Evolutionary conservation across 2,888 invertebrate species (phyloP), one percentile per base, ranked within the genome.

Genomic region (Pristionchus maxplancki): DNA sequence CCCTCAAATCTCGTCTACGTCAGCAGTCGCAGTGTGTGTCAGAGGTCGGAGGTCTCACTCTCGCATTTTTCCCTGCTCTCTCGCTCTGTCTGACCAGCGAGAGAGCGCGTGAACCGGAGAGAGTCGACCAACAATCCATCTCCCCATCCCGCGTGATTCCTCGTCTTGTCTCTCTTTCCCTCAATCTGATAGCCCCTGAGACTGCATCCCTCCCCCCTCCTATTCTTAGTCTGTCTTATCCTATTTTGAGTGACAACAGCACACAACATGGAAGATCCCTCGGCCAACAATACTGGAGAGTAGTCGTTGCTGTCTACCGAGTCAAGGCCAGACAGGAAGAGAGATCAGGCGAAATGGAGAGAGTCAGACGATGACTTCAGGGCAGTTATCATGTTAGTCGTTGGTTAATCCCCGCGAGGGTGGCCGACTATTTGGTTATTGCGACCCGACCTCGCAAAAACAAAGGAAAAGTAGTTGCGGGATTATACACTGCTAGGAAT

Each of bases 181-280:
- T 37, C 37, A 71, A 71, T 71, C 71, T 24, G 71, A 78, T 48
- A 48, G 78, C 78, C 78, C 78, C 78, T 78, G 78, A 44, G 78
- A 28, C 44, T 20, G 37, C 40, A 17, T 17, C 58, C n/a, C 58
- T 58, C n/a, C n/a, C n/a, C 58, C 15, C 58, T 17, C 15, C 78
- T 78, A 78, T 78, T 78, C 78, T 78, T 78, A 78, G 78, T 48
- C 44, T 28, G 44, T 78, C 78, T 78, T 78, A 78, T 78, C 78
- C 78, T 48, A 78, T 78, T 78, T 78, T 24, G 44, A 78, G 78
- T 78, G 44, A 78, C 78, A 44, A 44, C 44, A 15, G 17, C 34
- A 34, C 34, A 78, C 44, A 78, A 78, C 78, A 78, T 44, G 44
- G 78, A 78, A 78, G 78, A 37, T 74, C 74, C 40, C 74, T 24